Evolutionary conservation across 2,888 invertebrate genomes (phyloP), one percentile per base, ranked within the genome.

Genomic region (Reticulitermes lucifugus): DNA sequence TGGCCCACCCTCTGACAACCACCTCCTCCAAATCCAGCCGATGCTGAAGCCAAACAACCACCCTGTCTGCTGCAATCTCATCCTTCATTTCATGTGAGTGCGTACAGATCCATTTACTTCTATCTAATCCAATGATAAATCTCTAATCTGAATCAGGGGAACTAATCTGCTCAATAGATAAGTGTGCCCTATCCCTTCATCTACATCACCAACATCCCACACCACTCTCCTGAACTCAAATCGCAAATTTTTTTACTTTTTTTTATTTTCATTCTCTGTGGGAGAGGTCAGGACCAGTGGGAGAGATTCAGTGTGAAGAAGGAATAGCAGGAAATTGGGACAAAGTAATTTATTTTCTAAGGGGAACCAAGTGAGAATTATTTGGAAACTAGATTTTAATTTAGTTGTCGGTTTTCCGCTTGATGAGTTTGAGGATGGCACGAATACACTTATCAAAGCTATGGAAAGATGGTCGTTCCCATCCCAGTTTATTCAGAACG

Each of bases 71-170:
- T 51, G 59, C 80, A 65, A 81, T 70, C 81, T 35, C 81, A 81
- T 81, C 70, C 70, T 70, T 81, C 81, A 81, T 81, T 81, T 81
- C 81, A 12, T 81, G 65, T 65, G 41, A 81, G 65, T 25, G 81
- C 60, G 81, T 41, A 46, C 81, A 35, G 60, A 81, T 81, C 80
- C 80, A 80, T 80, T 80, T 80, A 80, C 85, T 85, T 79, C 83
- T 41, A 29, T 25, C 85, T 85, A 85, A 85, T 85, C 85, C 85
- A 83, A 85, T 85, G 85, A 85, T 85, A 83, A 85, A 85, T 85
- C 85, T 73, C 75, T 85, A 85, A 85, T 85, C 83, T 83, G 83
- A 79, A 85, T 85, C 85, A 55, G 73, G 85, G 41, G 46, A 81
- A 81, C 25, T 70, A 65, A 81, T 65, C 65, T 70, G 41, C 43